Conservation (phyloP, 2,797 vertebrate species). For the Falco concolor region DNA sequence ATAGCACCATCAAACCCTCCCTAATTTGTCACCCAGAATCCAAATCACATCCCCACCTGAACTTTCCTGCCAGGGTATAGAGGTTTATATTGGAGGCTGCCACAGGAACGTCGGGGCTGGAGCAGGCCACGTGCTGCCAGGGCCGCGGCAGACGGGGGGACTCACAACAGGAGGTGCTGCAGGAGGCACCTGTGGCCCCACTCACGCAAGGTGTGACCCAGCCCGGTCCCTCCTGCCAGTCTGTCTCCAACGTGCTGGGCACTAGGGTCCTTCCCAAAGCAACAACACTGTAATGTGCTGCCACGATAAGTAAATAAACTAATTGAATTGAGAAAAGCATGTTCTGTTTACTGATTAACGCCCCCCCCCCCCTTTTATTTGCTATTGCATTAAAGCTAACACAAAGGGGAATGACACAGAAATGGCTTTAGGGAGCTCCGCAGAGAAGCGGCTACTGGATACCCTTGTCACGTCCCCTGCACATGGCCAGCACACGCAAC, state of each 20-base stretch:
- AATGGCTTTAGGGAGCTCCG: rapidly evolving
- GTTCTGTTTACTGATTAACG: background rate
- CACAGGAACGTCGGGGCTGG: background rate
- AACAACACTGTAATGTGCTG: background rate
- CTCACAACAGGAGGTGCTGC: background rate
- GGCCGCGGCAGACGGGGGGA: background rate
- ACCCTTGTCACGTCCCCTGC: background rate
- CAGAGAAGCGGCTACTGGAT: background rate
- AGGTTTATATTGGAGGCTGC: background rate
- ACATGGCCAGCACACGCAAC: background rate
- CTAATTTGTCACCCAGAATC: background rate
- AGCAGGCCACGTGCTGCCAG: background rate
- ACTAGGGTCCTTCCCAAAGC: background rate
- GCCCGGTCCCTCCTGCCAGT: rapidly evolving
- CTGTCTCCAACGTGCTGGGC: background rate
- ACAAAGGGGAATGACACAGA: background rate
- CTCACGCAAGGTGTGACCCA: rapidly evolving
- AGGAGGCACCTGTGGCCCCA: rapidly evolving
- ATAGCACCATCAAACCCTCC: background rate
- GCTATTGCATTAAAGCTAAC: background rate
- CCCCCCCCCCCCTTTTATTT: background rate
- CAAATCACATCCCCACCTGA: background rate
- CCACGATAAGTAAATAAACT: background rate
- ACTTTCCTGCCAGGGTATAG: background rate
- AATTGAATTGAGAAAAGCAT: background rate